Evolutionary conservation across 2,113 vertebrate species (phyloP).

Genomic region (Eupsittula cactorum): DNA sequence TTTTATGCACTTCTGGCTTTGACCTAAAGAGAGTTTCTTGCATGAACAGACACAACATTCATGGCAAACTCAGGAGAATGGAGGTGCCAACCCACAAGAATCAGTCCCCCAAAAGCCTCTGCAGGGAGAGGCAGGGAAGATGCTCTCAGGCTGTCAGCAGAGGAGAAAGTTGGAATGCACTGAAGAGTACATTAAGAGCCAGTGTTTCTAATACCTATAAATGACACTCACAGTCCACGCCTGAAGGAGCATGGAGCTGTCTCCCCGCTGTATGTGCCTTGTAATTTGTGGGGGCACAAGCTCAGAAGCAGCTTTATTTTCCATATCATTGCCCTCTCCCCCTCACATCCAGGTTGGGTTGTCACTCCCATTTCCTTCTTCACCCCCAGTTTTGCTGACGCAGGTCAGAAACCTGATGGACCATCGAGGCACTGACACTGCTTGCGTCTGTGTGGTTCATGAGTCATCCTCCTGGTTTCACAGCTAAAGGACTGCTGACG

Average conservation of each 20-base stretch:
- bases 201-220: neutral
- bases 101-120: neutral
- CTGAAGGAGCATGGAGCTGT: neutral
- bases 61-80: neutral
- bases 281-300: neutral
- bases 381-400: neutral
- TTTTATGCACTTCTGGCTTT: neutral
- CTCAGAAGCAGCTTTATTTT: neutral
- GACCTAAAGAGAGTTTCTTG: neutral
- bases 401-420: neutral
- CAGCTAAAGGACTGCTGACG: slow-evolving; percentile 17
- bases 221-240: neutral
- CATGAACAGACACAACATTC: neutral
- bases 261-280: neutral
- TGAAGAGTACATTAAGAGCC: neutral
- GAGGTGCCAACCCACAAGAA: neutral
- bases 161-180: accelerated
- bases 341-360: neutral
- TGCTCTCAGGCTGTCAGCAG: accelerated
- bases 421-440: neutral
- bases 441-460: neutral
- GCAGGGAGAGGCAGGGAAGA: neutral
- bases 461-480: slow-evolving; percentile 23
- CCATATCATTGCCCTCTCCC: neutral
- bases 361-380: neutral